A percentile compares a stretch with the other conserved stretches of the same genome.
Conservation (phyloP, 2,797 vertebrate genomes). For the Liasis olivaceus region DNA sequence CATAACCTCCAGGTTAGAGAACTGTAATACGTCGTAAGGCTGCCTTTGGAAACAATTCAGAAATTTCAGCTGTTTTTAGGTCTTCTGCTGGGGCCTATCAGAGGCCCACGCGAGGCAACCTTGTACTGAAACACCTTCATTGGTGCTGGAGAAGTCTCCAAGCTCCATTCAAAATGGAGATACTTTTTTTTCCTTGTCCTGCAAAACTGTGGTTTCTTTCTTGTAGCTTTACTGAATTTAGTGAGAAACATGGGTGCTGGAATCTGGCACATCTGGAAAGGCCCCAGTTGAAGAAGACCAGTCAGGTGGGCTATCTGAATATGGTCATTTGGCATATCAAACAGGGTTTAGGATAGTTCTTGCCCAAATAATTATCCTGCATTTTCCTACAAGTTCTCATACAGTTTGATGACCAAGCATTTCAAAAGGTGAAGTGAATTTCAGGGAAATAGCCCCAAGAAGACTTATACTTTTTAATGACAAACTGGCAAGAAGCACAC, state of each 20-base stretch:
- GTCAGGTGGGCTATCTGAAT: neutral
- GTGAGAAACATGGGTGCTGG: neutral
- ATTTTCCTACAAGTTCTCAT: no score
- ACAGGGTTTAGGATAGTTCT: no score
- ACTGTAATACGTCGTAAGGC: neutral
- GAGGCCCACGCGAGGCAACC: neutral
- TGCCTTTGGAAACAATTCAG: neutral
- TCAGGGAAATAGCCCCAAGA: no score
- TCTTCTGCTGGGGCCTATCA: neutral
- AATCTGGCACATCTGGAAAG: neutral
- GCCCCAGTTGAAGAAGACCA: neutral
- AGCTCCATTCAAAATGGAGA: neutral
- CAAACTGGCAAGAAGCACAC: no score
- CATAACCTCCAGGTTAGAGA: neutral
- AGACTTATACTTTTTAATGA: no score
- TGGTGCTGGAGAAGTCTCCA: no score
- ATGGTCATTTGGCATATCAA: neutral
- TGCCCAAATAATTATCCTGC: no score
- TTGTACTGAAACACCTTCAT: neutral
- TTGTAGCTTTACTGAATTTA: neutral
- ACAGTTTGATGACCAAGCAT: no score
- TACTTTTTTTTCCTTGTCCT: neutral
- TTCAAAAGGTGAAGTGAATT: no score
- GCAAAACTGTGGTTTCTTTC: neutral
- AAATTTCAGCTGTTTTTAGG: neutral